A percentile compares a stretch with the other conserved stretches of the same genome.
These are phyloP conservation scores for Bombus polaris DNA, from an alignment of 1,140 invertebrate species.

Conservation along the genomic window DNA sequence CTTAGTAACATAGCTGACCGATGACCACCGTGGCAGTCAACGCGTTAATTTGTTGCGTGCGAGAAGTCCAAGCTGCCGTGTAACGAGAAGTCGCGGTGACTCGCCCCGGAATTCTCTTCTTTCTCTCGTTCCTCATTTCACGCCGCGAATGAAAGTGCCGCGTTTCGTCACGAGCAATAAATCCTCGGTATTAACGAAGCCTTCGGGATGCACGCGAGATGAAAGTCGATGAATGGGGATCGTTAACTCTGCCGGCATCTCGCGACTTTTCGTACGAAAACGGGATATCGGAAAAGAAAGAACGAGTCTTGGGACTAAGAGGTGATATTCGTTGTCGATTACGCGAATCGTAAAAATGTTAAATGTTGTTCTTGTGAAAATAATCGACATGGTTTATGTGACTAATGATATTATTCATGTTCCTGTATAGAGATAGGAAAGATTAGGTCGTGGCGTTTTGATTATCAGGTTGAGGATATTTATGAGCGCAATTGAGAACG, in stretches of 20 bases:
- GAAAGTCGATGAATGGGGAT: constrained; percentile 52
- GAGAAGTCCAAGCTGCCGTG: neutral
- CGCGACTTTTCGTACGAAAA: neutral
- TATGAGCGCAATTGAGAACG: neutral
- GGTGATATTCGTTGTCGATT: too few species aligned
- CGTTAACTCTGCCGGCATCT: constrained; percentile 40
- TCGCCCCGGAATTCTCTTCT: neutral
- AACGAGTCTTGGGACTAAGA: too few species aligned
- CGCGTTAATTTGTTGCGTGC: constrained; percentile 30
- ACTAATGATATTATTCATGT: too few species aligned
- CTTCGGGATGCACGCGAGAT: constrained; percentile 42
- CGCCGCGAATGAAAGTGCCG: constrained; percentile 39
- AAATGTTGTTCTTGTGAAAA: too few species aligned
- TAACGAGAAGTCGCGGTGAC: neutral
- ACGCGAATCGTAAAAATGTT: too few species aligned
- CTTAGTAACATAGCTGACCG: too few species aligned
- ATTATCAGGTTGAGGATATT: neutral
- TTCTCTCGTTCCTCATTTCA: neutral
- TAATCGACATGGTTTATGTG: too few species aligned
- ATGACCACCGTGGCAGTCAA: too few species aligned
- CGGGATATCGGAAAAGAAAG: too few species aligned
- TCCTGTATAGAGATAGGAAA: neutral
- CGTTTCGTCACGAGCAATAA: constrained; percentile 47
- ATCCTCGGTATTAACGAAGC: constrained; percentile 56
- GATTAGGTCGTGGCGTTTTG: neutral